Conservation (phyloP, 2,113 vertebrate species). For the Limanda limanda region DNA sequence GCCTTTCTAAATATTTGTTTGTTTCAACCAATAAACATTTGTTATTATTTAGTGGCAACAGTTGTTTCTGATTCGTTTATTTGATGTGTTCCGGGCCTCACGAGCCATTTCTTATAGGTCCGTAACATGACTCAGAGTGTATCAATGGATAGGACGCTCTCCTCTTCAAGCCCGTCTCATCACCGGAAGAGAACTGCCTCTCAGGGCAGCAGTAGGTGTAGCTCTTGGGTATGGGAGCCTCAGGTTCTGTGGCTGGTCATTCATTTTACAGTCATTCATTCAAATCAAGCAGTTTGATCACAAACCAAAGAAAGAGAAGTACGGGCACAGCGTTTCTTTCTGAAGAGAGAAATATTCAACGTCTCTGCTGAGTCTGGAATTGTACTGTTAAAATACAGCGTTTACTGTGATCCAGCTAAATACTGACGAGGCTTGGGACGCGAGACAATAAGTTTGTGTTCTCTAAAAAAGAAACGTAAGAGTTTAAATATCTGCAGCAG, state of each 20-base stretch:
- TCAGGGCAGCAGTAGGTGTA: too few relatives aligned
- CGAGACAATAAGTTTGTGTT: not conserved
- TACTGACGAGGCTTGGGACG: not conserved
- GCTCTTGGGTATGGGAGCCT: too few relatives aligned
- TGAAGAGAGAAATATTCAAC: not conserved
- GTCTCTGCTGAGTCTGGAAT: not conserved
- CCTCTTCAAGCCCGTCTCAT: conserved; percentile 90
- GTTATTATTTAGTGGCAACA: too few relatives aligned
- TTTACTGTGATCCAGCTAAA: not conserved
- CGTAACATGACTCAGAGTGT: conserved; percentile 89
- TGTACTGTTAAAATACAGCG: not conserved
- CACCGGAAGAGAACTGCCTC: conserved; percentile 89
- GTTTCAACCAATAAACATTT: too few relatives aligned
- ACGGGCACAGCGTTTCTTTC: too few relatives aligned
- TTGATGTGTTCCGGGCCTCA: too few relatives aligned
- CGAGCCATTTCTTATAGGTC: too few relatives aligned
- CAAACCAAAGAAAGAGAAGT: not conserved
- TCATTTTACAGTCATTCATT: not conserved
- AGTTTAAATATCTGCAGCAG: not conserved
- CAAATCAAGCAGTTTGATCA: conserved; percentile 1
- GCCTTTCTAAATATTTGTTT: too few relatives aligned
- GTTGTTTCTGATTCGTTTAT: too few relatives aligned
- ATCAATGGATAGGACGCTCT: conserved; percentile 93
- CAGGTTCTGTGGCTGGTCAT: too few relatives aligned
- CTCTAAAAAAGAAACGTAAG: not conserved